phyloP scores from a whole-genome alignment of 2,888 invertebrate species.

The Pasiphila rectangulata region DNA sequence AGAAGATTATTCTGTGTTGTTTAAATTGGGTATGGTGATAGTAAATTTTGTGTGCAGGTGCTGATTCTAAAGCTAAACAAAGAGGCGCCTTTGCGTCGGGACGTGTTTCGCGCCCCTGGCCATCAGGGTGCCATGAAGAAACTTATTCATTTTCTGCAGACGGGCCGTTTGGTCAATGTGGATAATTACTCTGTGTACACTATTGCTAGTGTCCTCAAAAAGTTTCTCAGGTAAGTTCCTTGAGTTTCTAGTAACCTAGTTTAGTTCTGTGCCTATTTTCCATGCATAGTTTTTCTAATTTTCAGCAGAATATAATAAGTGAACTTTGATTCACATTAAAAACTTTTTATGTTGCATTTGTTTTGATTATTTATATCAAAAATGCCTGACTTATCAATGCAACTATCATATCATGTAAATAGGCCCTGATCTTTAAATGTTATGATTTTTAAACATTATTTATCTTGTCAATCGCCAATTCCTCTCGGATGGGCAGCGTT shows the following conservation, averaged over 20 bases:
- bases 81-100: slow-evolving; percentile 95
- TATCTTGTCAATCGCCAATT: too few species aligned
- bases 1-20: background rate
- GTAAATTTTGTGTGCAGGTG: slow-evolving; percentile 79
- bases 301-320: too few species aligned
- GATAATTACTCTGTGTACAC: slow-evolving; percentile 98
- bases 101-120: slow-evolving; percentile 97
- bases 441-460: too few species aligned
- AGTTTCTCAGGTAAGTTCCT: slow-evolving; percentile 86
- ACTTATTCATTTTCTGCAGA: slow-evolving; percentile 93
- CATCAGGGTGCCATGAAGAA: slow-evolving; percentile 97
- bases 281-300: too few species aligned
- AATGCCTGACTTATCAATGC: too few species aligned
- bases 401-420: too few species aligned
- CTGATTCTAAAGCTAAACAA: slow-evolving; percentile 96
- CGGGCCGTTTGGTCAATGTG: slow-evolving; percentile 93
- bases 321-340: too few species aligned
- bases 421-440: too few species aligned
- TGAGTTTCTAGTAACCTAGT: background rate
- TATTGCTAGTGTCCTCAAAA: slow-evolving; percentile 98
- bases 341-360: too few species aligned
- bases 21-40: background rate
- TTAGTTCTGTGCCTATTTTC: too few species aligned
- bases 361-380: too few species aligned
- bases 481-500: too few species aligned